These are phyloP conservation scores for Myiagra hebetior DNA, from an alignment of 2,113 vertebrate genomes.

Conservation along the genomic window DNA sequence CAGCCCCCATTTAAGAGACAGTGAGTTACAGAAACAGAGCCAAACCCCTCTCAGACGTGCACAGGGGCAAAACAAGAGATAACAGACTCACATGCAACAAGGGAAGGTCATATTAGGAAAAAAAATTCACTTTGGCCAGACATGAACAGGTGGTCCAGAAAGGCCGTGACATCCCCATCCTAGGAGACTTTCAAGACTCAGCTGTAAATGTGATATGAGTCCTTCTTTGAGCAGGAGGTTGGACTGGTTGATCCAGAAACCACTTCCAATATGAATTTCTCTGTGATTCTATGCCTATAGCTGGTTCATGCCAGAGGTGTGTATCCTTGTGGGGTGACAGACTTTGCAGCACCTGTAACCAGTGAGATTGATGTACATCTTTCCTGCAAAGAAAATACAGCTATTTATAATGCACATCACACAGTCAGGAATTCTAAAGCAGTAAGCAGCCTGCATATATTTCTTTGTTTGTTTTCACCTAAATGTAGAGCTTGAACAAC, in stretches of 20 bases:
- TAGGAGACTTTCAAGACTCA: not conserved
- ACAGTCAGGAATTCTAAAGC: not conserved
- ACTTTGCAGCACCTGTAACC: not conserved
- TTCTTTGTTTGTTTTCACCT: not conserved
- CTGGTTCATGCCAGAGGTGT: rapidly evolving
- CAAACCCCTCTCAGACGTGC: not conserved
- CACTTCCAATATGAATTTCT: not conserved
- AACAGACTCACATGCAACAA: not conserved
- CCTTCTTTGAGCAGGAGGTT: not conserved
- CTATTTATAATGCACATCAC: not conserved
- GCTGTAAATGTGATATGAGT: rapidly evolving
- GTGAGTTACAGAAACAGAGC: not conserved
- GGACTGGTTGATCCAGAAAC: not conserved
- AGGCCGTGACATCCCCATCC: not conserved
- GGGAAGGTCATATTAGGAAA: not conserved
- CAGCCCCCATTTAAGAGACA: not conserved
- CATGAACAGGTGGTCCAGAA: not conserved
- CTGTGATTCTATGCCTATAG: not conserved
- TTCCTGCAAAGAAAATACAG: not conserved
- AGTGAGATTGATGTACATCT: not conserved
- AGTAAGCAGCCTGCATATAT: not conserved
- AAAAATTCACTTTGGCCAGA: not conserved
- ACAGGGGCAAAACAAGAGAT: not conserved
- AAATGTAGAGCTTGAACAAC: not conserved
- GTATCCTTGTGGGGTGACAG: not conserved